phyloP scores from a whole-genome alignment of 1,140 invertebrate species.

The silkworm (Bombyx mori) region DNA sequence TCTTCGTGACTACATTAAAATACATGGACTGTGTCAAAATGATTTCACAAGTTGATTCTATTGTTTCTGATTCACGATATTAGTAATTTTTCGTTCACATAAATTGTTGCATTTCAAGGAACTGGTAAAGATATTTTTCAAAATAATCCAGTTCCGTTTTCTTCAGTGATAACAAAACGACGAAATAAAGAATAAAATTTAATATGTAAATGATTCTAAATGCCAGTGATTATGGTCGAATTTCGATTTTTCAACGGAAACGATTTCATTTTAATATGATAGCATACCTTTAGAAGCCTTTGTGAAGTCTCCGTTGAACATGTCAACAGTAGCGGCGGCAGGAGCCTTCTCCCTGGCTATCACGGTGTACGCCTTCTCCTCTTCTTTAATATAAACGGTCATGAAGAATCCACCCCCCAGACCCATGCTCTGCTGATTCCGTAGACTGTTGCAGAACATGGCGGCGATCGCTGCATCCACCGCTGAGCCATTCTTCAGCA shows the following conservation, averaged over 20 bases:
- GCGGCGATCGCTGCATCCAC: constrained; percentile 89
- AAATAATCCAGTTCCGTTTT: too few species aligned
- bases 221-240: too few species aligned
- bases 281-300: constrained; percentile 42
- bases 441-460: constrained; percentile 88
- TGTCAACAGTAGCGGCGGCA: constrained; percentile 73
- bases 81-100: neutral
- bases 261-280: neutral
- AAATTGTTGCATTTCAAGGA: too few species aligned
- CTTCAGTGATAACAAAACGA: too few species aligned
- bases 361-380: constrained; percentile 76
- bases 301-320: constrained; percentile 74
- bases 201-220: too few species aligned
- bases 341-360: constrained; percentile 89
- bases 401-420: constrained; percentile 90
- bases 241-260: too few species aligned
- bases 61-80: neutral
- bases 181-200: too few species aligned
- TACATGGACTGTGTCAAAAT: too few species aligned
- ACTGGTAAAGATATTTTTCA: too few species aligned
- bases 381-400: constrained; percentile 82
- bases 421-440: constrained; percentile 89
- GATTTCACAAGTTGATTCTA: too few species aligned
- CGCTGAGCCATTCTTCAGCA: constrained; percentile 85
- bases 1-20: neutral